phyloP scores from a whole-genome alignment of 2,888 invertebrate genomes.

The Didymodactylos carnosus region DNA sequence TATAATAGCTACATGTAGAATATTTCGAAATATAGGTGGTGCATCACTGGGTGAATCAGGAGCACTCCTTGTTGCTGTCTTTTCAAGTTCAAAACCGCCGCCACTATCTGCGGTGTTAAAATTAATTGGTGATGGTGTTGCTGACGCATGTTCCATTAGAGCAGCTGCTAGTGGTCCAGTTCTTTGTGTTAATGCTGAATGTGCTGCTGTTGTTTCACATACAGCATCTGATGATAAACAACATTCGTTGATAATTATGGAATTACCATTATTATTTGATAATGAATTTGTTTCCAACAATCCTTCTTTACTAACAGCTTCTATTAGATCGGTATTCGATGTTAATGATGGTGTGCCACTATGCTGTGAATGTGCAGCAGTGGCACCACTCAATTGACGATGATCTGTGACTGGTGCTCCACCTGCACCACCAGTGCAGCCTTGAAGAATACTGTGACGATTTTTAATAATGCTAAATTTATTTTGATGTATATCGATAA shows the following conservation, averaged over 20 bases:
- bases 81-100: background rate
- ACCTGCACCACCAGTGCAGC: too few relatives aligned
- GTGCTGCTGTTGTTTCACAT: too few relatives aligned
- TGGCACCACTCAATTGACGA: background rate
- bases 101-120: background rate
- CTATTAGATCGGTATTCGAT: background rate
- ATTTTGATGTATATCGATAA: slow-evolving; percentile 2
- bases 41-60: background rate
- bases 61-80: background rate
- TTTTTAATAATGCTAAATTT: background rate
- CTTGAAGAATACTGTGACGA: background rate
- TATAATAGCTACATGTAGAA: slow-evolving; percentile 38
- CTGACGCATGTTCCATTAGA: background rate
- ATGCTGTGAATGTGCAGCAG: background rate
- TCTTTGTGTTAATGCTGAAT: background rate
- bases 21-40: slow-evolving; percentile 4
- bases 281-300: background rate
- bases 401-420: background rate
- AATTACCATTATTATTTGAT: too few relatives aligned
- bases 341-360: background rate
- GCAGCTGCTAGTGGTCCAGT: background rate
- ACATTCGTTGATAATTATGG: too few relatives aligned
- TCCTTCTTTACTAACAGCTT: background rate
- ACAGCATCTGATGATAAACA: too few relatives aligned
- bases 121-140: background rate